Evolutionary conservation across 2,888 invertebrate genomes (phyloP).

Genomic region (Drosophila neonasuta): DNA sequence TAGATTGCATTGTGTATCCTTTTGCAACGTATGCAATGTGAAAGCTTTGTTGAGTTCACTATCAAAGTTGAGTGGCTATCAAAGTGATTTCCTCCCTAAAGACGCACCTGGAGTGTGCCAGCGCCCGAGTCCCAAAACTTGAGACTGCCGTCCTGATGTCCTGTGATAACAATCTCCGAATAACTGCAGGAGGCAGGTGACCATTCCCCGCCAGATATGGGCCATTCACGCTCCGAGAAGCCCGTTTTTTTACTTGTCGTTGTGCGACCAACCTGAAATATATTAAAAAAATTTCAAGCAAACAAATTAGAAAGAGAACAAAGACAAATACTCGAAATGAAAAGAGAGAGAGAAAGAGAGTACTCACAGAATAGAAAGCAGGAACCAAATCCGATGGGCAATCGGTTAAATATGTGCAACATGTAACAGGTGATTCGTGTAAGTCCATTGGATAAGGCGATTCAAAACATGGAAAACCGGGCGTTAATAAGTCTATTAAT

Average conservation of each 20-base stretch:
- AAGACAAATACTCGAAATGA: neutral
- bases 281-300: too few relatives aligned
- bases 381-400: slow-evolving; percentile 99
- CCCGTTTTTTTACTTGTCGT: slow-evolving; percentile 89
- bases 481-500: slow-evolving; percentile 96
- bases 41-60: too few relatives aligned
- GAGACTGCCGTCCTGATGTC: slow-evolving; percentile 98
- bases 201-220: slow-evolving; percentile 98
- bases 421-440: slow-evolving; percentile 99
- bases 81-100: neutral
- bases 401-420: slow-evolving; percentile 98
- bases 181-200: slow-evolving; percentile 97
- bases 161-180: slow-evolving; percentile 99
- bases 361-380: slow-evolving; percentile 93
- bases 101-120: slow-evolving; percentile 90
- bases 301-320: neutral
- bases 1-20: too few relatives aligned
- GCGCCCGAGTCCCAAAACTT: slow-evolving; percentile 99
- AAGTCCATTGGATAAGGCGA: slow-evolving; percentile 99
- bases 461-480: slow-evolving; percentile 99
- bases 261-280: slow-evolving; percentile 86
- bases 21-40: too few relatives aligned
- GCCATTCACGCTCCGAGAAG: slow-evolving; percentile 97
- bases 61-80: too few relatives aligned
- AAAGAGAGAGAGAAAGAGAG: neutral